Percentiles rank a stretch among this genome's conserved stretches.
These are phyloP conservation scores for Sitophilus oryzae DNA, from an alignment of 1,140 invertebrate genomes.

Conservation along the genomic window DNA sequence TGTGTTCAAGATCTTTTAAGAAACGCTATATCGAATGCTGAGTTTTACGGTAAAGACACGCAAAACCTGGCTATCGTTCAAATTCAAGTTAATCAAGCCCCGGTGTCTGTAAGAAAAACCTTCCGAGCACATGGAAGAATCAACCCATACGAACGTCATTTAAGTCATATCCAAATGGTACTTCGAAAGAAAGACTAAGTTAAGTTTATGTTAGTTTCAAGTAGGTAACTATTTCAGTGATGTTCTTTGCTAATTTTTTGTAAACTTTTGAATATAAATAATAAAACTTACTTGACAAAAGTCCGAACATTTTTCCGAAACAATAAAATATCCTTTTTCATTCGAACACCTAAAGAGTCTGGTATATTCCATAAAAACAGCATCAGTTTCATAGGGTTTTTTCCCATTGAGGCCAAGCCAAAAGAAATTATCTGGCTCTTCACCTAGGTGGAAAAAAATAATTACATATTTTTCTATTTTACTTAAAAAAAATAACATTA, in stretches of 20 bases:
- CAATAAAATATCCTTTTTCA: slow-evolving; percentile 98
- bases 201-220: not conserved
- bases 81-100: slow-evolving; percentile 34
- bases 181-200: slow-evolving; percentile 14
- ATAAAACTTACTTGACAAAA: slow-evolving; percentile 84
- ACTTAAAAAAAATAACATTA: not conserved
- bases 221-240: no score
- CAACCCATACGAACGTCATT: slow-evolving; percentile 27
- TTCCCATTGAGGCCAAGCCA: slow-evolving; percentile 93
- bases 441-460: slow-evolving; percentile 45
- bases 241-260: no score
- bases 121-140: slow-evolving; percentile 36
- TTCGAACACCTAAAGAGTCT: slow-evolving; percentile 97
- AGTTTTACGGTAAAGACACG: slow-evolving; percentile 29
- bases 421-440: slow-evolving; percentile 98
- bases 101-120: slow-evolving; percentile 23
- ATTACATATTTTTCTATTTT: not conserved
- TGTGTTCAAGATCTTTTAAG: slow-evolving; percentile 28
- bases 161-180: slow-evolving; percentile 27
- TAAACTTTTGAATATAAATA: not conserved
- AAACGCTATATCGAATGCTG: slow-evolving; percentile 33
- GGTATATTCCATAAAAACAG: slow-evolving; percentile 90
- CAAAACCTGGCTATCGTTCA: slow-evolving; percentile 24
- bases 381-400: slow-evolving; percentile 87
- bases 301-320: slow-evolving; percentile 98